Evolutionary conservation across 30 jellyfish, hydroid and myxozoan species (phyloP).

Genomic region (Pelagia noctiluca): DNA sequence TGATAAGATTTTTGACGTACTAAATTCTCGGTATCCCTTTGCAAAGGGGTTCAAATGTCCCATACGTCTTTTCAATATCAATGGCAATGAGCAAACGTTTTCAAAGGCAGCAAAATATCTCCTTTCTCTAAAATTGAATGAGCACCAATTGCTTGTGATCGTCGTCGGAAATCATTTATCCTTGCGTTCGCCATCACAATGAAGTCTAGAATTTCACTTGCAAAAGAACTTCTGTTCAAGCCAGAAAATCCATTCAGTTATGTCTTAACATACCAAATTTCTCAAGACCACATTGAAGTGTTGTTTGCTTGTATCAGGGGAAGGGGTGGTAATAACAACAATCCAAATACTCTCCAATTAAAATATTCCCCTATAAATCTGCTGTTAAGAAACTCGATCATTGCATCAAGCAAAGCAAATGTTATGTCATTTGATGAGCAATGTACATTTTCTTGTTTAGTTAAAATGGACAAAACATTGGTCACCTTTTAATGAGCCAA

Average conservation of each 20-base stretch:
- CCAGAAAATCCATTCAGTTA: constrained; percentile 45
- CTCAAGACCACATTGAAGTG: constrained; percentile 71
- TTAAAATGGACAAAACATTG: no score
- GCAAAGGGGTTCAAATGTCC: constrained; percentile 32
- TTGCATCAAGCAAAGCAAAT: constrained; percentile 63
- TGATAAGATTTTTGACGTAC: constrained; percentile 21
- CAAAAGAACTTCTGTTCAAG: constrained; percentile 18
- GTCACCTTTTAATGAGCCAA: no score
- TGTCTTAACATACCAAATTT: constrained; percentile 56
- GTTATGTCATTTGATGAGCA: constrained; percentile 39
- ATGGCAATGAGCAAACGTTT: neutral
- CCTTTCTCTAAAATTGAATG: neutral
- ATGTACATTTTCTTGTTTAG: no score
- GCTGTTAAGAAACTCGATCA: constrained; percentile 37
- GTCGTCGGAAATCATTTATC: constrained; percentile 11
- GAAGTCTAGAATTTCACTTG: neutral
- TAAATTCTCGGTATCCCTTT: constrained; percentile 19
- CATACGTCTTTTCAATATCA: neutral
- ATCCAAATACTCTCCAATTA: constrained; percentile 51
- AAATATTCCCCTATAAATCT: constrained; percentile 31
- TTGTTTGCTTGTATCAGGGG: constrained; percentile 63
- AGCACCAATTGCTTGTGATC: neutral
- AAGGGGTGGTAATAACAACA: constrained; percentile 45
- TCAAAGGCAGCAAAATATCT: constrained; percentile 5
- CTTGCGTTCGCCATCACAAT: constrained; percentile 29